Conservation (phyloP, 2,113 vertebrate species). For the Noturus placidus region DNA sequence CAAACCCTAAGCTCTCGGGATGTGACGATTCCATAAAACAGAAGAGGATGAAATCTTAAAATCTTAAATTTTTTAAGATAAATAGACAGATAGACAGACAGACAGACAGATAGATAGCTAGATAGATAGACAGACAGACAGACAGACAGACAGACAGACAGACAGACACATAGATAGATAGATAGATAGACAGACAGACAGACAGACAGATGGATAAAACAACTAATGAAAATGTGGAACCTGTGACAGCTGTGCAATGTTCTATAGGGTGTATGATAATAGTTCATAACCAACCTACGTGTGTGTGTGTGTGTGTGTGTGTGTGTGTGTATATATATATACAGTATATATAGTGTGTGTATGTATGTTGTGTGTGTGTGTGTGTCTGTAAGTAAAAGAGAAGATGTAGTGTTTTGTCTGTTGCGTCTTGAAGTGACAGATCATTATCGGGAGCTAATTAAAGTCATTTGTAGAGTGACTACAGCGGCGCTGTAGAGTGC, state of each 20-base stretch:
- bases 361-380: background rate
- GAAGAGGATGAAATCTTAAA: background rate
- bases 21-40: slow-evolving; percentile 17
- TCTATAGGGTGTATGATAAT: background rate
- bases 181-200: background rate
- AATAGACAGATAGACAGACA: background rate
- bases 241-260: background rate
- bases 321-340: slow-evolving; percentile 1
- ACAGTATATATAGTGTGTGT: too few species aligned
- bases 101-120: background rate
- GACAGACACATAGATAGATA: background rate
- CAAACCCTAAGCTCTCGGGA: background rate
- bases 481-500: background rate
- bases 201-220: background rate
- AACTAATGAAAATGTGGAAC: background rate
- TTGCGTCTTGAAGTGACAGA: background rate
- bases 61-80: background rate
- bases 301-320: background rate
- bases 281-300: background rate
- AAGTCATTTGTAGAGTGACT: background rate
- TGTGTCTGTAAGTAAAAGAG: background rate
- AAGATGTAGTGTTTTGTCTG: background rate
- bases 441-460: slow-evolving; percentile 12
- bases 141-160: background rate
- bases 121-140: background rate